Percentiles rank a stretch among this genome's conserved stretches.
These are phyloP conservation scores for Unio delphinus DNA, from an alignment of 2,888 invertebrate species.

Conservation along the genomic window DNA sequence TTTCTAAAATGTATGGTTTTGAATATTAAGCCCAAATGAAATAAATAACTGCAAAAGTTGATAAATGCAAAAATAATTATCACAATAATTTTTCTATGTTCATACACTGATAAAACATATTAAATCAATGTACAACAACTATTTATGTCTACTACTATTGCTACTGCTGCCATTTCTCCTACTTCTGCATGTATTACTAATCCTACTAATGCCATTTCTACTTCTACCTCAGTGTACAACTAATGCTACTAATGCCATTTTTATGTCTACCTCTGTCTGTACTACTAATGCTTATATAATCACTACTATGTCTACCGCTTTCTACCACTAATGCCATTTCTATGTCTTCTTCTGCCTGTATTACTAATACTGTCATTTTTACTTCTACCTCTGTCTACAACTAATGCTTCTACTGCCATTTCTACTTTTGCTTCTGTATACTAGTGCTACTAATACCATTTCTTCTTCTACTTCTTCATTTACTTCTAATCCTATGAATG, in stretches of 20 bases:
- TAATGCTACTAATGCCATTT: not conserved
- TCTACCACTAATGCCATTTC: not conserved
- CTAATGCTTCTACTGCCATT: not conserved
- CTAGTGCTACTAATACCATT: not conserved
- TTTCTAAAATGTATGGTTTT: too few species aligned
- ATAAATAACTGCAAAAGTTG: too few species aligned
- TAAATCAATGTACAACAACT: not conserved
- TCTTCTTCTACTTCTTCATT: not conserved
- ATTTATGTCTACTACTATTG: not conserved
- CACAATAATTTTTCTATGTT: too few species aligned
- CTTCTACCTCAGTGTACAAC: not conserved
- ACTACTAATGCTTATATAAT: not conserved
- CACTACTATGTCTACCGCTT: not conserved
- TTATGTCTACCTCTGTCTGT: not conserved
- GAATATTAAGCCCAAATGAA: too few species aligned
- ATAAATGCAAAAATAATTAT: too few species aligned
- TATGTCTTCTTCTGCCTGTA: not conserved
- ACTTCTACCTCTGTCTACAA: not conserved
- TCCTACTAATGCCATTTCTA: not conserved
- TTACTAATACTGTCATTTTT: not conserved
- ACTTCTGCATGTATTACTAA: not conserved
- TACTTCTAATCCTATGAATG: not conserved
- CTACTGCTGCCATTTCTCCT: not conserved
- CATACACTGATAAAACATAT: too few species aligned
- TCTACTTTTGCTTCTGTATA: not conserved